phyloP scores from a whole-genome alignment of 2,888 invertebrate genomes.

The Caenorhabditis doughertyi region DNA sequence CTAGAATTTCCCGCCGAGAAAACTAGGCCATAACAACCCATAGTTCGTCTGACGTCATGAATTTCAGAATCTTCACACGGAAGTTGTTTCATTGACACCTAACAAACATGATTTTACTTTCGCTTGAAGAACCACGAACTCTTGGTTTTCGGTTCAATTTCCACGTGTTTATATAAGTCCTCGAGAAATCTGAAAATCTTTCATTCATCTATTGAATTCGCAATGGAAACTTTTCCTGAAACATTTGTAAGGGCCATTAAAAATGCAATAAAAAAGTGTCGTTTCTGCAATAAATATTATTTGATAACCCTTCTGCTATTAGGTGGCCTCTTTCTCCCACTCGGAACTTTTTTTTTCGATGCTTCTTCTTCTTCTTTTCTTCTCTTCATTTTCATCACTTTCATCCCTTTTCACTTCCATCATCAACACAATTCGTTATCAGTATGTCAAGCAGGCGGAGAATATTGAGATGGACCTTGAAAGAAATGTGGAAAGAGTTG shows the following conservation, averaged over 20 bases:
- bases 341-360: conserved; percentile 29
- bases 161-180: not conserved
- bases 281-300: conserved; percentile 32
- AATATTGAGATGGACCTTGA: conserved; percentile 43
- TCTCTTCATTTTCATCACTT: conserved; percentile 16
- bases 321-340: not conserved
- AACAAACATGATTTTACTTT: not conserved
- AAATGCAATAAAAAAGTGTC: conserved; percentile 15
- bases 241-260: not conserved
- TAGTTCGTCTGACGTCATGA: too few relatives aligned
- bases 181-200: not conserved
- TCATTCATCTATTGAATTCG: too few relatives aligned
- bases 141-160: not conserved
- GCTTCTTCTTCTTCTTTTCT: not conserved
- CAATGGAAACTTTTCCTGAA: not conserved
- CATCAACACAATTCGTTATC: conserved; percentile 54
- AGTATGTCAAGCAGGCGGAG: conserved; percentile 48
- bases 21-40: too few relatives aligned
- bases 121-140: not conserved
- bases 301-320: conserved; percentile 20
- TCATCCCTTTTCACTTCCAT: not conserved
- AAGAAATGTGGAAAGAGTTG: not conserved
- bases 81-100: not conserved
- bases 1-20: too few relatives aligned
- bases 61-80: not conserved